These are phyloP conservation scores for Drosophila bocki DNA, from an alignment of 1,140 invertebrate species.

Conservation along the genomic window DNA sequence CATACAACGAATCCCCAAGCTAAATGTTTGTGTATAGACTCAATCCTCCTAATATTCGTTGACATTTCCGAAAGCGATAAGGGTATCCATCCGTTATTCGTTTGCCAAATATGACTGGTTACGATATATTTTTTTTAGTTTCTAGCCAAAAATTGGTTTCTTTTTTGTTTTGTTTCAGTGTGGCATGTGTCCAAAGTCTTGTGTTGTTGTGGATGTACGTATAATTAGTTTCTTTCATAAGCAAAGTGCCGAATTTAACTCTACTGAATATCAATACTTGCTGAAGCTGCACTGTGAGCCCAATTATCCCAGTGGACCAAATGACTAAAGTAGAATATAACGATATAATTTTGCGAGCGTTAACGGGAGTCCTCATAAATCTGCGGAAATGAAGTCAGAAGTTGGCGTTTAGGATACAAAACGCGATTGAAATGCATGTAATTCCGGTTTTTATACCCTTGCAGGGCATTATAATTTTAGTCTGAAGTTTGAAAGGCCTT, in stretches of 20 bases:
- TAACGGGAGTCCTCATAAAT: too few relatives aligned
- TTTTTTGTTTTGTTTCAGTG: conserved; percentile 31
- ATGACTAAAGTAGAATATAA: too few relatives aligned
- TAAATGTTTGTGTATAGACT: not conserved
- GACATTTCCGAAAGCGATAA: conserved; percentile 3
- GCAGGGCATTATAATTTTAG: too few relatives aligned
- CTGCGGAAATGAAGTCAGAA: too few relatives aligned
- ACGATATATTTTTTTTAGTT: conserved; percentile 9
- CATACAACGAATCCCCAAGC: not conserved
- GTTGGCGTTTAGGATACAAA: too few relatives aligned
- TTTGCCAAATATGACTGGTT: conserved; percentile 11
- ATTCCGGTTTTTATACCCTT: too few relatives aligned
- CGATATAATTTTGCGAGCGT: too few relatives aligned
- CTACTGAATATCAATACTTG: conserved; percentile 2
- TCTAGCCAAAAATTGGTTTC: conserved; percentile 31
- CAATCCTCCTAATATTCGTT: conserved; percentile 40
- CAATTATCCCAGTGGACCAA: not conserved
- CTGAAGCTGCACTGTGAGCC: not conserved
- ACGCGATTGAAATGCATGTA: too few relatives aligned
- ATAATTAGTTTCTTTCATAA: conserved; percentile 42
- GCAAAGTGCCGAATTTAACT: conserved; percentile 9
- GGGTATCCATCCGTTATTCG: not conserved
- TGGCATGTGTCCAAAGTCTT: conserved; percentile 67
- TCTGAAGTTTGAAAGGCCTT: too few relatives aligned
- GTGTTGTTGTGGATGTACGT: conserved; percentile 46